Evolutionary conservation across 2,888 invertebrate species (phyloP).

Genomic region (Thelaira solivaga): DNA sequence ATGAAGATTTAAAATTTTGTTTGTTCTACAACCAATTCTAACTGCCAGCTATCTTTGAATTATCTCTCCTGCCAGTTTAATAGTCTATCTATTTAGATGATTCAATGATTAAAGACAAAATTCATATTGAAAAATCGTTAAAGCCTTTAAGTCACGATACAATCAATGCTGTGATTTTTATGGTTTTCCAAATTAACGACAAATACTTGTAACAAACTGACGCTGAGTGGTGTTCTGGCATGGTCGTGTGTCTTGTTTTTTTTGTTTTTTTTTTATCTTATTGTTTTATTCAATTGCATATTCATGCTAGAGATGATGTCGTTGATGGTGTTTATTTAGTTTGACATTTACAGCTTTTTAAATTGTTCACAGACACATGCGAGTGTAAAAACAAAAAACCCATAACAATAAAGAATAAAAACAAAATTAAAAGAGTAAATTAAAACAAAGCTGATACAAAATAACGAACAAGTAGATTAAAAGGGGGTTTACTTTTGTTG

Average conservation of each 20-base stretch:
- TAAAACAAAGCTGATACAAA: constrained; percentile 53
- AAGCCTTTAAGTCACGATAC: constrained; percentile 42
- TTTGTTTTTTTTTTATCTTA: neutral
- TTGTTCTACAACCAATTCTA: constrained; percentile 5
- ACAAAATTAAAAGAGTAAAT: too few species aligned
- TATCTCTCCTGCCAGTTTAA: neutral
- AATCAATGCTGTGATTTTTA: constrained; percentile 50
- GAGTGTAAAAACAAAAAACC: neutral
- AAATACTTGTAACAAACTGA: too few species aligned
- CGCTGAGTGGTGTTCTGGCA: constrained; percentile 13
- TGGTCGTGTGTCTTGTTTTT: constrained; percentile 17
- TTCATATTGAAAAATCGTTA: constrained; percentile 39
- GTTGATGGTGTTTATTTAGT: constrained; percentile 60
- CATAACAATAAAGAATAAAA: constrained; percentile 34
- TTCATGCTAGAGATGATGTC: constrained; percentile 41
- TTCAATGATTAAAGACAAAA: constrained; percentile 1
- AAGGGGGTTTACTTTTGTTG: too few species aligned
- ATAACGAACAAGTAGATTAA: constrained; percentile 36
- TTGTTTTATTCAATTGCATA: constrained; percentile 12
- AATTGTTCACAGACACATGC: constrained; percentile 42
- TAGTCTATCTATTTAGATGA: constrained; percentile 36
- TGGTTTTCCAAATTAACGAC: constrained; percentile 28
- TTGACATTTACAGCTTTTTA: constrained; percentile 61
- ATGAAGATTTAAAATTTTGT: constrained; percentile 15
- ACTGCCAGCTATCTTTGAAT: neutral